phyloP scores from a whole-genome alignment of 2,888 invertebrate genomes.

The Chrysina gloriosa region DNA sequence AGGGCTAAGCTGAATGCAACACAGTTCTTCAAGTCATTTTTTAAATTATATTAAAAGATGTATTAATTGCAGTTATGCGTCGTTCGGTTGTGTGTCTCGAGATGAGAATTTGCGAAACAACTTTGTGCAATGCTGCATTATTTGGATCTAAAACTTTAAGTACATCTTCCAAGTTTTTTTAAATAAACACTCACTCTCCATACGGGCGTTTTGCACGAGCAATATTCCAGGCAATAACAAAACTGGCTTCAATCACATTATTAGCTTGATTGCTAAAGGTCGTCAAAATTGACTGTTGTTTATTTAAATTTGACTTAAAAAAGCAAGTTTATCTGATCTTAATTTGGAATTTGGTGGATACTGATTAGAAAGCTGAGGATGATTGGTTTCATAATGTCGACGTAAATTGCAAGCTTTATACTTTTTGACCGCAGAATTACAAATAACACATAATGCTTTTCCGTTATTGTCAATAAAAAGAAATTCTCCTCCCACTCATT shows the following conservation, averaged over 20 bases:
- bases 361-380: conserved; percentile 41
- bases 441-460: conserved; percentile 37
- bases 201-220: conserved; percentile 42
- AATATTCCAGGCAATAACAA: conserved; percentile 43
- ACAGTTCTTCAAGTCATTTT: conserved; percentile 44
- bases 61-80: conserved; percentile 46
- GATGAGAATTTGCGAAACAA: conserved; percentile 45
- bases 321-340: conserved; percentile 42
- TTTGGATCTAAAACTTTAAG: conserved; percentile 44
- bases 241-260: conserved; percentile 44
- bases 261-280: conserved; percentile 45
- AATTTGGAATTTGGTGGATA: conserved; percentile 44
- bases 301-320: conserved; percentile 46
- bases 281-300: conserved; percentile 44
- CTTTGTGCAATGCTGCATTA: conserved; percentile 46
- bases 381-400: conserved; percentile 42
- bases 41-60: conserved; percentile 45
- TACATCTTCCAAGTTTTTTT: conserved; percentile 42
- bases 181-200: conserved; percentile 42
- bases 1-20: conserved; percentile 44
- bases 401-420: conserved; percentile 42
- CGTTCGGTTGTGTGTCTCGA: conserved; percentile 44
- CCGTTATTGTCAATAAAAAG: conserved; percentile 55
- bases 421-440: conserved; percentile 35
- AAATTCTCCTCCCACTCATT: conserved; percentile 41